Conservation (phyloP, 2,113 vertebrate genomes). For the Ardeotis arabs region DNA sequence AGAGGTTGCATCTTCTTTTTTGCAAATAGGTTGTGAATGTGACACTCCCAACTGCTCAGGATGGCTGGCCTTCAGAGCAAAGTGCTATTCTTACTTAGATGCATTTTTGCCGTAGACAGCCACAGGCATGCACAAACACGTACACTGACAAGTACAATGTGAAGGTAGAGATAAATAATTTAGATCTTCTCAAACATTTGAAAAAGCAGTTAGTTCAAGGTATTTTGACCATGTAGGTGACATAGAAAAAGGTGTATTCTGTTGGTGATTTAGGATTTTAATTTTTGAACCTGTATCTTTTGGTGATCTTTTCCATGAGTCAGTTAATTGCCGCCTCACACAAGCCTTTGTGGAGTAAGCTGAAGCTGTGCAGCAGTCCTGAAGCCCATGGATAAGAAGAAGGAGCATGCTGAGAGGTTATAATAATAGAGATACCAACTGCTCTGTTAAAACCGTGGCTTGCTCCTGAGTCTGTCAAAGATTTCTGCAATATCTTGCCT, state of each 20-base stretch:
- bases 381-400: not conserved
- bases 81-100: not conserved
- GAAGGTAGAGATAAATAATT: not conserved
- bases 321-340: not conserved
- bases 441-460: not conserved
- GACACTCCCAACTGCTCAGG: not conserved
- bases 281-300: not conserved
- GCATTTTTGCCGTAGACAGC: accelerated
- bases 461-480: not conserved
- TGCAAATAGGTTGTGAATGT: not conserved
- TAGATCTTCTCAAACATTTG: not conserved
- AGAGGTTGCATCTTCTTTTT: not conserved
- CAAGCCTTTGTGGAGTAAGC: not conserved
- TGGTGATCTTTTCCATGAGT: not conserved
- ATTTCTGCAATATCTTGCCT: not conserved
- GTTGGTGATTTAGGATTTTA: not conserved
- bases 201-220: not conserved
- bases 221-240: not conserved
- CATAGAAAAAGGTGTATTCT: not conserved
- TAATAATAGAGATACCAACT: not conserved
- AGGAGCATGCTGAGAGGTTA: not conserved
- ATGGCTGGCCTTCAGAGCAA: not conserved
- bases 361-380: not conserved
- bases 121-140: not conserved
- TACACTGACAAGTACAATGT: not conserved